These are phyloP conservation scores for Tragelaphus scriptus DNA, from an alignment of 2,113 vertebrate species.

Conservation along the genomic window DNA sequence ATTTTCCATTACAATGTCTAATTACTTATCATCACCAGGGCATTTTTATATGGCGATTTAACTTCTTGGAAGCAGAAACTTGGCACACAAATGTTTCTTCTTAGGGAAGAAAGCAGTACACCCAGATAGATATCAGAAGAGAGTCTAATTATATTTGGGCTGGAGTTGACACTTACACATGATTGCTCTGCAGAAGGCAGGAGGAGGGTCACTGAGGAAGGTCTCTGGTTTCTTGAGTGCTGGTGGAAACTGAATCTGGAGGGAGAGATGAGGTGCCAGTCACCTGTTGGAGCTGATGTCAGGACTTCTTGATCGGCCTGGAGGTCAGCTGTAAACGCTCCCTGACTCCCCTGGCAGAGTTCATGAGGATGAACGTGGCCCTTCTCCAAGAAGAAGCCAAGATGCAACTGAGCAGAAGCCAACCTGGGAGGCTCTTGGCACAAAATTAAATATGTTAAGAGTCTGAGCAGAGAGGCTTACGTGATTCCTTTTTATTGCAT, in stretches of 20 bases:
- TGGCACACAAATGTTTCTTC: slow-evolving; percentile 35
- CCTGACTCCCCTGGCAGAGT: neutral
- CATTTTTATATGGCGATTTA: slow-evolving; percentile 69
- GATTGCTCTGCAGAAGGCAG: neutral
- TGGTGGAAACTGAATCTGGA: neutral
- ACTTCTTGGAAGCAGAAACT: slow-evolving; percentile 67
- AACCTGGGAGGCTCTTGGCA: neutral
- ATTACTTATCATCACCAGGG: slow-evolving; percentile 62
- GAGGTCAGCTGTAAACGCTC: neutral
- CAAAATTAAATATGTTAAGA: neutral
- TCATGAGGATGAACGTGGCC: neutral
- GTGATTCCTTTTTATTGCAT: neutral
- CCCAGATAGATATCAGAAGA: slow-evolving; percentile 53
- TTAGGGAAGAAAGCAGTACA: slow-evolving; percentile 53
- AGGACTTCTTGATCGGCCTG: neutral
- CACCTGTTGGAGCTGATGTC: neutral
- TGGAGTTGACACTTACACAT: neutral
- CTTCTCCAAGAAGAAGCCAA: slow-evolving; percentile 28
- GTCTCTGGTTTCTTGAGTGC: neutral
- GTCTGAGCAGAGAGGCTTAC: neutral
- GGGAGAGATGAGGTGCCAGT: neutral
- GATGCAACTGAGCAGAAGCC: neutral
- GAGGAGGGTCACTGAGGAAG: neutral
- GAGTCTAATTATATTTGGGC: slow-evolving; percentile 59
- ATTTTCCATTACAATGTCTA: slow-evolving; percentile 66